A percentile compares a stretch with the other conserved stretches of the same genome.
phyloP scores from a whole-genome alignment of 2,888 invertebrate genomes.

The Capitulum mitella region DNA sequence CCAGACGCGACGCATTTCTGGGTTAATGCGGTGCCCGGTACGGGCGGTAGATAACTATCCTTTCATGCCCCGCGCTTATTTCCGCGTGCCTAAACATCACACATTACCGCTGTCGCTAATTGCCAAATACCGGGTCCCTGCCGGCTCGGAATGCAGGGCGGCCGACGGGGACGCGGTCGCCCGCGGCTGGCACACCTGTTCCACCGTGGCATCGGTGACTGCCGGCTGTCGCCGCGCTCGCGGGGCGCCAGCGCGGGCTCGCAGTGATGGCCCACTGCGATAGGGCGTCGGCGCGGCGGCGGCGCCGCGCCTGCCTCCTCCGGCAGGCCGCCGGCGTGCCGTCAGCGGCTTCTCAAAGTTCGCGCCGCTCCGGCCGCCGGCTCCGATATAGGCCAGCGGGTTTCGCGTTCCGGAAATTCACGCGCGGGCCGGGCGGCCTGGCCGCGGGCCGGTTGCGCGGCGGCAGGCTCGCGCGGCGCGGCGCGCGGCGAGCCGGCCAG shows the following conservation, averaged over 20 bases:
- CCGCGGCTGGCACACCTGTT: no score
- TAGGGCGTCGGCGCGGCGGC: background rate
- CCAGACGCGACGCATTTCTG: no score
- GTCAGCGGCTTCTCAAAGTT: no score
- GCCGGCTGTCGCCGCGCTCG: background rate
- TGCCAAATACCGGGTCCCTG: no score
- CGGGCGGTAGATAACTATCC: no score
- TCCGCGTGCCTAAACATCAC: no score
- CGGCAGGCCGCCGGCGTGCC: background rate
- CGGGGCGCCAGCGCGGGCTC: background rate
- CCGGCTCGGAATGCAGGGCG: no score
- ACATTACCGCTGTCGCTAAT: no score
- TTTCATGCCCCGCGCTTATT: no score
- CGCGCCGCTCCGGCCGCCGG: background rate
- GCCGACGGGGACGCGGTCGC: no score
- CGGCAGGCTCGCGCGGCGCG: background rate
- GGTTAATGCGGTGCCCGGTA: no score
- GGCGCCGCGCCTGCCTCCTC: background rate
- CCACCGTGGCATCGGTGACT: no score
- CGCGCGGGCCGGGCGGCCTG: background rate
- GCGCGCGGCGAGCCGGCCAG: background rate
- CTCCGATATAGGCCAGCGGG: background rate
- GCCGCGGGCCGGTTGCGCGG: background rate
- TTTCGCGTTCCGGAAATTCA: background rate
- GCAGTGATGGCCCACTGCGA: slow-evolving; percentile 6